These are phyloP conservation scores for Ladona fulva DNA, from an alignment of 1,140 invertebrate species.

Conservation along the genomic window DNA sequence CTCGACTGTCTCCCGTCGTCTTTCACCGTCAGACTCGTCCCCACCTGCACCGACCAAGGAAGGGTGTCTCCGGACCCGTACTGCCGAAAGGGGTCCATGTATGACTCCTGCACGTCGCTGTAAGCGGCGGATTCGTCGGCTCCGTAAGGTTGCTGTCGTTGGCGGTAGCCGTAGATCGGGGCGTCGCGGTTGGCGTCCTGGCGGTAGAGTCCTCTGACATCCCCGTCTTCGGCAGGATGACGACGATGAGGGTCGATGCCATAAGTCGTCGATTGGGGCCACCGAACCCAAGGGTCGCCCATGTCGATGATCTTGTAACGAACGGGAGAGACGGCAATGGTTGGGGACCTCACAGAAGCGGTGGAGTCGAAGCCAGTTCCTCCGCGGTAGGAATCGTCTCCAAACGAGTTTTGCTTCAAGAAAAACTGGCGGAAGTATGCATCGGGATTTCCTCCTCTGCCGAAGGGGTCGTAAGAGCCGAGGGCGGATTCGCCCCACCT, in stretches of 20 bases:
- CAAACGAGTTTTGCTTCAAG: neutral
- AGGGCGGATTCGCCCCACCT: neutral
- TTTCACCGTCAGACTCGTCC: constrained; percentile 39
- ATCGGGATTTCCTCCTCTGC: neutral
- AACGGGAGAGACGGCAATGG: neutral
- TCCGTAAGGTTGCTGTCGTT: neutral
- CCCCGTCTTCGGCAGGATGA: neutral
- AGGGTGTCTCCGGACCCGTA: neutral
- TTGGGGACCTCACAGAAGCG: neutral
- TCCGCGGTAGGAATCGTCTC: neutral
- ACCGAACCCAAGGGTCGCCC: neutral
- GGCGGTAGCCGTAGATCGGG: neutral
- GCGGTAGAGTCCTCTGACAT: neutral
- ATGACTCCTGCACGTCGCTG: neutral
- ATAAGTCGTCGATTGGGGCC: neutral
- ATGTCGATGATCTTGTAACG: constrained; percentile 1
- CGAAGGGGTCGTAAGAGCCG: neutral
- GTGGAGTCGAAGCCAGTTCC: neutral
- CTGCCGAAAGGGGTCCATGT: neutral
- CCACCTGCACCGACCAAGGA: constrained; percentile 39
- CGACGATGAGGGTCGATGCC: neutral
- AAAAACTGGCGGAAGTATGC: neutral
- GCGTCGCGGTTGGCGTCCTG: neutral
- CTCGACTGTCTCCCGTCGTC: constrained; percentile 31
- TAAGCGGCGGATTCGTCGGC: neutral